phyloP scores from a whole-genome alignment of 2,797 vertebrate genomes.

The Myotis daubentonii region DNA sequence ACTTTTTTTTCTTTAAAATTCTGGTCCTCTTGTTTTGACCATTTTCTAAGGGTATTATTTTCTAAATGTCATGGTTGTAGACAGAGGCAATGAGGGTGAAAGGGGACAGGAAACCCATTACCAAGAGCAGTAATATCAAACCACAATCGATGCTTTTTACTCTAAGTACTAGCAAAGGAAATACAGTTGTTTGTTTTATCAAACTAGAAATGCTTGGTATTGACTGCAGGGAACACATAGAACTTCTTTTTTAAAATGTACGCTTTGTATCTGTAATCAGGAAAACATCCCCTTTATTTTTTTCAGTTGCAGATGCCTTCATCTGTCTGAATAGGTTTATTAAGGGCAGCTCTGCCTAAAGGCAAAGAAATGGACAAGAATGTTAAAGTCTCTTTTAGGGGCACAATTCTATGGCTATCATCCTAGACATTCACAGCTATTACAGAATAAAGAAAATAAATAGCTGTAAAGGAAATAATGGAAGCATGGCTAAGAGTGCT shows the following conservation, averaged over 20 bases:
- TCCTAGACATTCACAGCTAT: conserved; percentile 47
- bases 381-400: neutral
- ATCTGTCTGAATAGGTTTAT: conserved; percentile 2
- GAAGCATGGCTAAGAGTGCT: neutral
- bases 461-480: conserved; percentile 29
- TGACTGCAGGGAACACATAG: neutral
- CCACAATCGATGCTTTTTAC: neutral
- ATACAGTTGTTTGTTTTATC: neutral
- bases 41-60: conserved; percentile 10
- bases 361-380: neutral
- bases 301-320: neutral
- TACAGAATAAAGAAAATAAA: conserved; percentile 61
- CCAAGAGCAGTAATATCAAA: neutral
- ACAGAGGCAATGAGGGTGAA: neutral
- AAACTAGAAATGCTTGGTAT: neutral
- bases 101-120: neutral
- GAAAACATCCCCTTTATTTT: conserved; percentile 31
- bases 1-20: neutral
- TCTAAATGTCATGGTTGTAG: conserved; percentile 8
- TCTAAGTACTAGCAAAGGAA: neutral
- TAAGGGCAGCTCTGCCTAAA: conserved; percentile 20
- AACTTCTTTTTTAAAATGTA: neutral
- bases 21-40: neutral
- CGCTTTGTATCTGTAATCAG: neutral
- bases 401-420: neutral